Base-by-base conservation (phyloP, 2,888 invertebrate genomes). In the Leptopilina syphax region DNA sequence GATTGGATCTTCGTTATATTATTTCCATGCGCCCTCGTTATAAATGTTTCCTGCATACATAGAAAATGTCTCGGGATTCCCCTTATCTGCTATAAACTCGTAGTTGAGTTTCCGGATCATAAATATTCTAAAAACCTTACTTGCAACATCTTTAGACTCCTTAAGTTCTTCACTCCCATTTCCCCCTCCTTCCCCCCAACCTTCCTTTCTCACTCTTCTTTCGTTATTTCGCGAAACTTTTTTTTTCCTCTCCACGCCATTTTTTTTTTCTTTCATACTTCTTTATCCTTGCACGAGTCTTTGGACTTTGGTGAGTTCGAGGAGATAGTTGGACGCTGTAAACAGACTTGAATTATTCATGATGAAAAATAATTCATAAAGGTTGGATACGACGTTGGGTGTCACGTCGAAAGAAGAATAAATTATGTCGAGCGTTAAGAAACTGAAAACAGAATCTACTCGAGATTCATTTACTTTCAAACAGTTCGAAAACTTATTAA, bases 301-400 rank as follows among this genome's bases (percentile, higher is more conserved):
- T 78, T 63, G 76, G 79, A 84, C 82, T 84, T 83, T 79, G 81
- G 81, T 67, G 78, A 82, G 81, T 84, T 81, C 76, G 81, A 73
- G 50, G 50, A 79, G 83, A 85, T 84, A 85, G 83, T 86, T 83
- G 79, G 65, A 76, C 79, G 84, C 76, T 80, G 87, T 86, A 86
- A 88, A 86, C 83, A 85, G 81, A 81, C 77, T 82, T 88, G 87
- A 88, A 88, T 87, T 83, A 88, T 88, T 88, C 86, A 88, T 85
- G 68, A 73, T 44, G 63, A 41, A 80, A 83, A 86, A 86, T 87
- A 86, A 88, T 88, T 88, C 87, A 85, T 86, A 83, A 86, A 84
- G 54, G 63, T 50, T 47, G 60, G 77, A 34, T 57, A 54, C 34
- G 65, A 65, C 65, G 65, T 41, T 57, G 50, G 67, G n/a, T 57